Percentiles rank a stretch among this genome's conserved stretches.
These are phyloP conservation scores for Drosophila gunungcola DNA, from an alignment of 1,140 invertebrate genomes.

Conservation along the genomic window DNA sequence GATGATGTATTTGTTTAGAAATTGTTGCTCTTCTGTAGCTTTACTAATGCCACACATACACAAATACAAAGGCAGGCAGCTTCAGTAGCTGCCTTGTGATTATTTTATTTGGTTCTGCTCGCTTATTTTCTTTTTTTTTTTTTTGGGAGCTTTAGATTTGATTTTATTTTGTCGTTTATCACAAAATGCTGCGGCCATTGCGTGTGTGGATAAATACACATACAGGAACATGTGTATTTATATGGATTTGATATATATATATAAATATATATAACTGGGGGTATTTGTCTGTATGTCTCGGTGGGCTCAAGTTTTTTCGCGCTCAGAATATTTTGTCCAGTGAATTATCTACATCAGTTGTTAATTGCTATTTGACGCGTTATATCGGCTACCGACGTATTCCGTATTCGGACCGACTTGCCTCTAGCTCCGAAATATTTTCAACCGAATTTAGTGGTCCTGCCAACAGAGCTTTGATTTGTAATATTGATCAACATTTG, in stretches of 20 bases:
- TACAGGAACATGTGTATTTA: slow-evolving; percentile 28
- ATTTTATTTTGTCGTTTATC: slow-evolving; percentile 81
- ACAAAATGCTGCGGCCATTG: slow-evolving; percentile 74
- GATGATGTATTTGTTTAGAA: slow-evolving; percentile 77
- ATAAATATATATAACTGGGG: slow-evolving; percentile 11
- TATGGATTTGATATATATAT: slow-evolving; percentile 32
- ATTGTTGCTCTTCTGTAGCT: slow-evolving; percentile 43
- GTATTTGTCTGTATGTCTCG: slow-evolving; percentile 40
- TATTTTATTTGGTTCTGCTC: slow-evolving; percentile 50
- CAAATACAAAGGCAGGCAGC: slow-evolving; percentile 4
- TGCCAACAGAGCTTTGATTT: not conserved
- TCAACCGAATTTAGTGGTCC: not conserved
- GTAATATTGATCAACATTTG: no score
- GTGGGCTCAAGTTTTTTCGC: slow-evolving; percentile 66
- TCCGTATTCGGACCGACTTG: slow-evolving; percentile 42
- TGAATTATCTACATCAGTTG: slow-evolving; percentile 84
- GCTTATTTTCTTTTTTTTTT: slow-evolving; percentile 34
- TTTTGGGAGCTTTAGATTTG: slow-evolving; percentile 81
- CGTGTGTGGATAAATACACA: slow-evolving; percentile 49
- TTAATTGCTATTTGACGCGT: slow-evolving; percentile 84
- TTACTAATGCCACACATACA: slow-evolving; percentile 29
- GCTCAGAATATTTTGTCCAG: slow-evolving; percentile 77
- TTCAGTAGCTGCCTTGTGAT: slow-evolving; percentile 66
- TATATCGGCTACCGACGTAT: slow-evolving; percentile 83
- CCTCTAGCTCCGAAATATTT: not conserved